A percentile compares a stretch with the other conserved stretches of the same genome.
Evolutionary conservation across 2,888 invertebrate species (phyloP).

Genomic region (Ochropleura leucogaster): DNA sequence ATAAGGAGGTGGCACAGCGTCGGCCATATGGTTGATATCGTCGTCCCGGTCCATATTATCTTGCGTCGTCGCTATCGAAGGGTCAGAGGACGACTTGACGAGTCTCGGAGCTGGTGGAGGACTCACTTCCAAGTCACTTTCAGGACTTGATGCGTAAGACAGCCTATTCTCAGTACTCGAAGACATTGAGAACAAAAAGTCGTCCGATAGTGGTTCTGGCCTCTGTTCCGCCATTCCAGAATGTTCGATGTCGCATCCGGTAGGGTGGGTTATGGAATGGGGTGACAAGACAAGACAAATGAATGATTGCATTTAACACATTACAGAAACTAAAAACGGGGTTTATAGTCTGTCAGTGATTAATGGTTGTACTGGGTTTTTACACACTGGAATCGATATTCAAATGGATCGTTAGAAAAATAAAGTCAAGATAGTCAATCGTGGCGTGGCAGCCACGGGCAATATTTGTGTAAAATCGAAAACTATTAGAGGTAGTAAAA

Average conservation of each 20-base stretch:
- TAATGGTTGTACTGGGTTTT: constrained; percentile 76
- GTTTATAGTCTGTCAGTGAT: constrained; percentile 86
- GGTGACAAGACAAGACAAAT: constrained; percentile 90
- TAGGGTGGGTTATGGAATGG: constrained; percentile 90
- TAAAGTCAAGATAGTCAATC: too few relatives aligned
- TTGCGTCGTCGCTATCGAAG: constrained; percentile 97
- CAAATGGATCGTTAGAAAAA: constrained; percentile 46
- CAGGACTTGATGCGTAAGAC: constrained; percentile 98
- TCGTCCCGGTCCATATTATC: constrained; percentile 94
- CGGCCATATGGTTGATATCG: constrained; percentile 89
- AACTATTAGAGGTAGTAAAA: background rate
- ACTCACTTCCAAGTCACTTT: constrained; percentile 95
- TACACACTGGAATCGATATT: constrained; percentile 82
- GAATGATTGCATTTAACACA: constrained; percentile 87
- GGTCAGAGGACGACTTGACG: constrained; percentile 97
- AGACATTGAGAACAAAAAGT: constrained; percentile 99
- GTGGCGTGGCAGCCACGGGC: too few relatives aligned
- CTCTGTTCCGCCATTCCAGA: constrained; percentile 91
- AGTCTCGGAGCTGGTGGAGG: constrained; percentile 96
- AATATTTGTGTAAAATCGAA: too few relatives aligned
- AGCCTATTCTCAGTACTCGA: constrained; percentile 94
- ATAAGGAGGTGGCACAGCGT: constrained; percentile 96
- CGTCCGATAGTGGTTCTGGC: constrained; percentile 98
- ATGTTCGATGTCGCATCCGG: constrained; percentile 80
- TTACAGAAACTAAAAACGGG: constrained; percentile 84